Percentiles rank a stretch among this genome's conserved stretches.
Conservation (phyloP, 2,113 vertebrate species). For the Aegithalos caudatus region DNA sequence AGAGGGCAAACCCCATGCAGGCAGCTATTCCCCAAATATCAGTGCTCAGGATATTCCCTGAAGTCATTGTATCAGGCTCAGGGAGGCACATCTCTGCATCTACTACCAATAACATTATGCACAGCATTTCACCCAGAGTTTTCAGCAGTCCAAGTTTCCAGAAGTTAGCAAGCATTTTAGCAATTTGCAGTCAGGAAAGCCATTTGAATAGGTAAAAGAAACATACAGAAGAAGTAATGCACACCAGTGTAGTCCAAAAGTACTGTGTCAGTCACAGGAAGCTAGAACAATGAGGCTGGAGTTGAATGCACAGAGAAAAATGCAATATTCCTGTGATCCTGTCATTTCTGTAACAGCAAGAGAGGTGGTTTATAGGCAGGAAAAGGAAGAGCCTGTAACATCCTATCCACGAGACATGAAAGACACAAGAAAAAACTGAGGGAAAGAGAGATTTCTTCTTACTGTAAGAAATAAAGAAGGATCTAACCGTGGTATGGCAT, state of each 20-base stretch:
- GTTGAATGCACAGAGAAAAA: background rate
- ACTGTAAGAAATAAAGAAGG: background rate
- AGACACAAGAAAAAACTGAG: background rate
- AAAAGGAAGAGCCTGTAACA: background rate
- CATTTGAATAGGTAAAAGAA: background rate
- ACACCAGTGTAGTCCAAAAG: background rate
- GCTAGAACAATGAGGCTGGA: background rate
- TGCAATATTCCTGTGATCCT: background rate
- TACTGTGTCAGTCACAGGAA: background rate
- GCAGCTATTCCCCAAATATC: background rate
- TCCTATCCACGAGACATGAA: background rate
- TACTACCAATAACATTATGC: background rate
- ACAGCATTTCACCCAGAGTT: background rate
- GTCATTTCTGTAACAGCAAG: background rate
- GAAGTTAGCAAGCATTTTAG: background rate
- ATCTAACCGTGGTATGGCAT: background rate
- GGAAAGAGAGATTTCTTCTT: background rate
- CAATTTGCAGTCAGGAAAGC: background rate
- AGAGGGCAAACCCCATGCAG: background rate
- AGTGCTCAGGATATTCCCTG: background rate
- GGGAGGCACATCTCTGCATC: background rate
- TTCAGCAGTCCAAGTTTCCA: background rate
- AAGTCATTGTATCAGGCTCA: background rate
- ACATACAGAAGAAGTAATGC: accelerated
- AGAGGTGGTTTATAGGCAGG: background rate